Base-by-base conservation (phyloP, 2,113 vertebrate genomes). In the Syrmaticus mikado region DNA sequence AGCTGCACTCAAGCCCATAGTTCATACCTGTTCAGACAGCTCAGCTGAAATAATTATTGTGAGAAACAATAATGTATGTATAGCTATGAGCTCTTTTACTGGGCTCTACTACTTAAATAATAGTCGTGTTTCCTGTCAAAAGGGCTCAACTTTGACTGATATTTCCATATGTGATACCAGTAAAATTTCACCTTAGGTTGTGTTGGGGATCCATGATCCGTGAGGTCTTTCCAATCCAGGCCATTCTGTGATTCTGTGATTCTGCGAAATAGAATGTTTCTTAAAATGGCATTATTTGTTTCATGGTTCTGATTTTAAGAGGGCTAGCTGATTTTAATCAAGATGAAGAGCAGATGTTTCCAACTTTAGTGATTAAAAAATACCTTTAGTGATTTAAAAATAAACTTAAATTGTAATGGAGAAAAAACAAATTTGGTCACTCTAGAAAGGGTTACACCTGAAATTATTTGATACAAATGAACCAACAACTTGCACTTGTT, bases 351-450 rank as follows among this genome's bases (percentile, higher is more conserved):
- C 77, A 84, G 71, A 57, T 70, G 50, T 90, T 95, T 93, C 78
- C 74, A 90, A 83, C 62, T 67, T 75, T 36, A 62, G 62, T 55
- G 45, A 77, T 82, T 86, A 87, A 77, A 96, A 95, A 92, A 96
- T 93, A 88, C n/a, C 19, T 28, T 38, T 60, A 71, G 53, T 22
- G n/a, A 70, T 86, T 90, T 82, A 77, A 96, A 95, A 92, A 95
- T 93, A 93, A 38, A 14, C 13, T 76, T 90, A 93, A 32, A 18
- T 15, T 76, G 1, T 70, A 87, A 84, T 64, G 74, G 90, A 94
- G 70, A 68, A 92, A 95, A 91, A n/a, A 53, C 24, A 91, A 81
- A 84, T 84, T 58, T 89, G 53, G 46, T 73, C 38, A 60, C 43
- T 70, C 65, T 58, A 45, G n/a, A 82, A 78, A 68, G 11, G 38